phyloP scores from a whole-genome alignment of 2,888 invertebrate species.

The Thalpophila matura region DNA sequence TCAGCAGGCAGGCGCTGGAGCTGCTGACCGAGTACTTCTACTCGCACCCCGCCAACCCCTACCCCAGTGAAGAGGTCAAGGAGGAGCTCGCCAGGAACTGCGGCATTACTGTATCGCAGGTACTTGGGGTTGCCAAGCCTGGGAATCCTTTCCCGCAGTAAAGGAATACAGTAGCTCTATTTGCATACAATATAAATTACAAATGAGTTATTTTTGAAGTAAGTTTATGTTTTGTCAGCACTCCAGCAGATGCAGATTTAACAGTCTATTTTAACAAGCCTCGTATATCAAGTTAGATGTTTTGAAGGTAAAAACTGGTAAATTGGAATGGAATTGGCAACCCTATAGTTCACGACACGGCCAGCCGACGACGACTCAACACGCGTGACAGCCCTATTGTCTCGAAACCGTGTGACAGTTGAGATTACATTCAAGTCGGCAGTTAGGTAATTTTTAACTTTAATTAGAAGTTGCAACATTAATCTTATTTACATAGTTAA shows the following conservation, averaged over 20 bases:
- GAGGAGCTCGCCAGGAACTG: slow-evolving; percentile 98
- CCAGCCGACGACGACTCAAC: slow-evolving; percentile 13
- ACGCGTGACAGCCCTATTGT: slow-evolving; percentile 44
- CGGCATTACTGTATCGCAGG: slow-evolving; percentile 98
- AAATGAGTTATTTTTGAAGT: slow-evolving; percentile 2
- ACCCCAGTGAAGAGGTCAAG: slow-evolving; percentile 99
- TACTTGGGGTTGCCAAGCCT: slow-evolving; percentile 75
- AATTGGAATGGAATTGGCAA: slow-evolving; percentile 48
- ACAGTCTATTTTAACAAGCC: background rate
- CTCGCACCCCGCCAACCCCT: slow-evolving; percentile 99
- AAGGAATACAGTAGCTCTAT: too few species aligned
- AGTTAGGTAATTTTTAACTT: slow-evolving; percentile 42
- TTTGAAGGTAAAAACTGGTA: background rate
- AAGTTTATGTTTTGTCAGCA: background rate
- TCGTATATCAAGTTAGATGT: too few species aligned
- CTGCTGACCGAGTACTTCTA: slow-evolving; percentile 99
- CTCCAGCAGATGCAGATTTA: background rate
- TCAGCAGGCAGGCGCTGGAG: slow-evolving; percentile 99
- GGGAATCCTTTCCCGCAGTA: too few species aligned
- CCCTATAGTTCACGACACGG: slow-evolving; percentile 48
- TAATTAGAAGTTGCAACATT: slow-evolving; percentile 19
- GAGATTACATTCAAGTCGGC: too few species aligned
- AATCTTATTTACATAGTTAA: slow-evolving; percentile 23
- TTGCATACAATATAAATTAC: background rate
- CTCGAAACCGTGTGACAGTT: slow-evolving; percentile 20